These are phyloP conservation scores for Sminthopsis crassicaudata DNA, from an alignment of 2,113 vertebrate species.

Conservation along the genomic window DNA sequence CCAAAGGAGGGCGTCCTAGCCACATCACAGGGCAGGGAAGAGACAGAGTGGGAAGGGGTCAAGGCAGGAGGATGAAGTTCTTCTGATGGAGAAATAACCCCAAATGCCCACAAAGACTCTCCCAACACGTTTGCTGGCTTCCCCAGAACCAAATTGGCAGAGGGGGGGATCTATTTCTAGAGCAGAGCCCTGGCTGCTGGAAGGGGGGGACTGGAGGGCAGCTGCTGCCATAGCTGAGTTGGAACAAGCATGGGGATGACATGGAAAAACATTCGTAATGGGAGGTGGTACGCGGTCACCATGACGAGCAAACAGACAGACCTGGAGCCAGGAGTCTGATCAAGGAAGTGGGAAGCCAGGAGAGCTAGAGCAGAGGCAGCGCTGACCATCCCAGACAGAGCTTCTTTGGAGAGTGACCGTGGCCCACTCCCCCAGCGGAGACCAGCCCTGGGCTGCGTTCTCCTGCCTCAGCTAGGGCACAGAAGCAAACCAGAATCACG, in stretches of 20 bases:
- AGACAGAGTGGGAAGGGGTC: not conserved
- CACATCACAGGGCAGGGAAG: not conserved
- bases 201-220: not conserved
- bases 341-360: conserved; percentile 42
- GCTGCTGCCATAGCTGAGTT: conserved; percentile 1
- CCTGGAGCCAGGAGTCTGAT: conserved; percentile 34
- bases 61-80: not conserved
- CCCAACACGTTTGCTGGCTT: conserved; percentile 20
- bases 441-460: not conserved
- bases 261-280: conserved; percentile 12
- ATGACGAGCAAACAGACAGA: conserved; percentile 27
- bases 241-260: not conserved
- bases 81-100: not conserved
- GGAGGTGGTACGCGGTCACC: not conserved
- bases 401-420: not conserved
- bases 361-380: not conserved
- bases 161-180: not conserved
- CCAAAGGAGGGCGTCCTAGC: not conserved
- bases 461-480: conserved; percentile 18
- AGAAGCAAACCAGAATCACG: conserved; percentile 7
- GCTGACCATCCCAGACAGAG: not conserved
- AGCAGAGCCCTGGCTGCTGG: not conserved
- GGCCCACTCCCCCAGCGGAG: conserved; percentile 17
- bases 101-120: conserved; percentile 9
- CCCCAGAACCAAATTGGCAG: conserved; percentile 11